Conservation (phyloP, 2,888 invertebrate species). For the Axea sp. region DNA sequence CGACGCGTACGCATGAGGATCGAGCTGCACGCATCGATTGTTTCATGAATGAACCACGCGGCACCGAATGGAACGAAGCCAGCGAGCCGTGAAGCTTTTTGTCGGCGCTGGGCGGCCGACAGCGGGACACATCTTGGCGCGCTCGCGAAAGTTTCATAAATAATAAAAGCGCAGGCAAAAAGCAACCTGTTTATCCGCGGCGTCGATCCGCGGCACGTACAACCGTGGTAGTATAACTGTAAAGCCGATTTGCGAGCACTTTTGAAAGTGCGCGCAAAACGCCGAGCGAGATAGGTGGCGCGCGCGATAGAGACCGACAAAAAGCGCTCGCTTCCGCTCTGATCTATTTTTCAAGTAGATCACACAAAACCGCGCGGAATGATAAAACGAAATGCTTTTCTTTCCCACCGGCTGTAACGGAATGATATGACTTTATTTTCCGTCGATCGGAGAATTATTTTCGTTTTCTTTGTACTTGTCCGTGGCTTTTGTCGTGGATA, state of each 20-base stretch:
- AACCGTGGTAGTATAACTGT: slow-evolving; percentile 32
- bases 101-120: slow-evolving; percentile 22
- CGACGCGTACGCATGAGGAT: no score
- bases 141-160: slow-evolving; percentile 44
- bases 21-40: no score
- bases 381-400: slow-evolving; percentile 40
- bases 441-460: slow-evolving; percentile 19
- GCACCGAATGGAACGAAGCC: slow-evolving; percentile 16
- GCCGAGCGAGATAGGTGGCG: slow-evolving; percentile 24
- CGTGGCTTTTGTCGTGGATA: slow-evolving; percentile 26
- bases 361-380: slow-evolving; percentile 21
- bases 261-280: slow-evolving; percentile 46
- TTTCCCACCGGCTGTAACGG: slow-evolving; percentile 29
- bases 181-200: slow-evolving; percentile 34
- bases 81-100: slow-evolving; percentile 46
- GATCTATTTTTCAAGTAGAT: slow-evolving; percentile 49
- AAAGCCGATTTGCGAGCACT: slow-evolving; percentile 39
- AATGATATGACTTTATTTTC: slow-evolving; percentile 35
- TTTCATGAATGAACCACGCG: slow-evolving; percentile 39
- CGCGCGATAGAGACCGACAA: slow-evolving; percentile 8
- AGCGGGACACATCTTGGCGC: slow-evolving; percentile 22
- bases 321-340: slow-evolving; percentile 34
- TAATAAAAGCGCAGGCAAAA: slow-evolving; percentile 50
- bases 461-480: slow-evolving; percentile 15
- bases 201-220: slow-evolving; percentile 34